Evolutionary conservation across 2,888 invertebrate genomes (phyloP), one percentile per base, ranked within the genome.

Genomic region (Leptopilina myrica): DNA sequence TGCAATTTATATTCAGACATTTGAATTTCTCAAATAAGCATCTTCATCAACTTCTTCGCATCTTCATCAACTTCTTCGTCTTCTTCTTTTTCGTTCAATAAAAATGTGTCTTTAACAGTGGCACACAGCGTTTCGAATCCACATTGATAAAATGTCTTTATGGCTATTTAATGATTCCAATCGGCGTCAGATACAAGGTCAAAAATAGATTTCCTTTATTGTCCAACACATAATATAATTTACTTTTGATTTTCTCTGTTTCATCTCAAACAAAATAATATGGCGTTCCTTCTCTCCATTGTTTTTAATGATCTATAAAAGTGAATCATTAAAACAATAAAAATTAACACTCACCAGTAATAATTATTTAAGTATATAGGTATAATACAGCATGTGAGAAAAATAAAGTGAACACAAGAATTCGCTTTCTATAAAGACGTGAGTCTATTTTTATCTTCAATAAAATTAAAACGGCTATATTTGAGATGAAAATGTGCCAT

Each of bases 171-270:
- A 84, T 80, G 77, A 77, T 78, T 79, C 78, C 76, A 76, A 80
- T 77, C 64, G 75, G 46, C 76, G 69, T 78, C 67, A 53, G 26
- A 59, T 79, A 80, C 81, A 81, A 64, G 76, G 81, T 82, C 80
- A 78, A 76, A 82, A 84, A 83, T 82, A 81, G 83, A 84, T 82
- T 84, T 83, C 78, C 77, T 81, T 80, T 81, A 83, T 84, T 77
- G 77, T 65, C 77, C 80, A 64, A 40, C 67, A 65, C 76, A 77
- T 64, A 75, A 81, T 81, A 82, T 59, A 43, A 43, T 20, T 75
- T 77, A 53, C 78, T 79, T 64, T 76, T 43, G 69, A 76, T 80
- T 76, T 33, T 33, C 64, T 46, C 33, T 3, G 64, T 69, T 20
- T 77, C 77, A 76, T 78, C 77, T 53, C 80, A 56, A 78, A 79